These are phyloP conservation scores for Sebastes steindachneri DNA, from an alignment of 2,797 vertebrate genomes.

Conservation along the genomic window DNA sequence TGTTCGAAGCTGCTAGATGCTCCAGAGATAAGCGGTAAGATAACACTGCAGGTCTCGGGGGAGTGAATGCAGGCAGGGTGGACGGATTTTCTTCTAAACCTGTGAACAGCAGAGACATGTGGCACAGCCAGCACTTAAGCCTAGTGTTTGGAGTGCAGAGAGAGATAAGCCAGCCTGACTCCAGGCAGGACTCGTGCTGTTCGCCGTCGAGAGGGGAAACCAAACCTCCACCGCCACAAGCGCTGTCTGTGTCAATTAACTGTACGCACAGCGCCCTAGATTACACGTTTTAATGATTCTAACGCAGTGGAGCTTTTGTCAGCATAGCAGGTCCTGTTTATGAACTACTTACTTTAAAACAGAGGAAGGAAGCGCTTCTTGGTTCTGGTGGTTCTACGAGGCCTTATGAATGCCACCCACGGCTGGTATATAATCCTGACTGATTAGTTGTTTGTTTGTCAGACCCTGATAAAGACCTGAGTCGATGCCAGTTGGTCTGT, in stretches of 20 bases:
- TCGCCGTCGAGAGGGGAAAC: slow-evolving; percentile 21
- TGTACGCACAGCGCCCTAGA: not conserved
- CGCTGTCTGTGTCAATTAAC: slow-evolving; percentile 34
- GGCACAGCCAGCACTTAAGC: slow-evolving; percentile 72
- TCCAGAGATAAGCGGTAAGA: slow-evolving; percentile 65
- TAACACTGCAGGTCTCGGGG: slow-evolving; percentile 45
- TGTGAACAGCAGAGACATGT: slow-evolving; percentile 72
- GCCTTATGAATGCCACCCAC: too few relatives aligned
- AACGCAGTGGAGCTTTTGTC: not conserved
- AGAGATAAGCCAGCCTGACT: slow-evolving; percentile 76
- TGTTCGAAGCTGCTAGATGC: slow-evolving; percentile 42
- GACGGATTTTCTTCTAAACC: slow-evolving; percentile 63
- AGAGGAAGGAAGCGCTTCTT: too few relatives aligned
- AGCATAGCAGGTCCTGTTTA: not conserved
- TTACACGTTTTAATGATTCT: slow-evolving; percentile 15
- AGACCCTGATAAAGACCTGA: too few relatives aligned
- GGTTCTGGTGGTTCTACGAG: too few relatives aligned
- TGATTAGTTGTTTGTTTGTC: too few relatives aligned
- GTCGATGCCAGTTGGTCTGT: too few relatives aligned
- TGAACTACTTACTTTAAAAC: not conserved
- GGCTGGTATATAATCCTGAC: too few relatives aligned
- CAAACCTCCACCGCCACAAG: slow-evolving; percentile 23
- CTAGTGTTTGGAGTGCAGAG: slow-evolving; percentile 68
- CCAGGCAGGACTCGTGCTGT: slow-evolving; percentile 53
- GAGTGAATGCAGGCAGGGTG: slow-evolving; percentile 50